phyloP scores from a whole-genome alignment of 1,140 invertebrate species.

The Ruditapes philippinarum region DNA sequence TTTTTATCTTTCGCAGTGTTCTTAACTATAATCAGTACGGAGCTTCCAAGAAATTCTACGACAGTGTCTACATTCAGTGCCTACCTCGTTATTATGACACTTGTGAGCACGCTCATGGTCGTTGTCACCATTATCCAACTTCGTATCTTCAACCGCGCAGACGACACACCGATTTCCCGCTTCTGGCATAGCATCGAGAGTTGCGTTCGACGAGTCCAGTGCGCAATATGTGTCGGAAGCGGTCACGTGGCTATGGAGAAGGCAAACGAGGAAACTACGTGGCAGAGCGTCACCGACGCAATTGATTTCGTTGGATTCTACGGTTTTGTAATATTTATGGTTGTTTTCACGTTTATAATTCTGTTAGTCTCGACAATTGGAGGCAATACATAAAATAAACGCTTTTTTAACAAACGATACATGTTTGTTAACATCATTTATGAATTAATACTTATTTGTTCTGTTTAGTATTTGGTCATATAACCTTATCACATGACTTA shows the following conservation, averaged over 20 bases:
- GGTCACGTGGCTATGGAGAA: conserved; percentile 15
- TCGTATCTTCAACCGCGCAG: conserved; percentile 18
- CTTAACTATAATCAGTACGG: conserved; percentile 63
- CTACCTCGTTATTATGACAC: conserved; percentile 51
- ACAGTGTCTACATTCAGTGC: conserved; percentile 55
- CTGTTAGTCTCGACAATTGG: conserved; percentile 41
- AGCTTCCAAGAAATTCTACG: conserved; percentile 69
- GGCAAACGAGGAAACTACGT: conserved; percentile 26
- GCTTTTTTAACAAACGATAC: too few species aligned
- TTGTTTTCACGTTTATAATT: conserved; percentile 24
- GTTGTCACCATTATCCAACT: conserved; percentile 57
- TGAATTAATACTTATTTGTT: too few species aligned
- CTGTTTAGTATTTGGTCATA: too few species aligned
- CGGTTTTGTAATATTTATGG: conserved; percentile 46
- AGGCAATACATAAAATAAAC: not conserved
- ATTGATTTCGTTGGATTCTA: conserved; percentile 66
- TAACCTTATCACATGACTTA: too few species aligned
- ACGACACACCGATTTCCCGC: not conserved
- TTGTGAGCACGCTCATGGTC: conserved; percentile 11
- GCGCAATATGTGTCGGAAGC: conserved; percentile 27
- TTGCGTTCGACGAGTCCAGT: conserved; percentile 40
- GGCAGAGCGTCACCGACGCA: conserved; percentile 47
- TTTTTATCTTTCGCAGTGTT: conserved; percentile 75
- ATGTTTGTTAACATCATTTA: too few species aligned
- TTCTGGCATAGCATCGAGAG: not conserved